These are phyloP conservation scores for Neodiprion pinetum DNA, from an alignment of 1,140 invertebrate genomes.

Conservation along the genomic window DNA sequence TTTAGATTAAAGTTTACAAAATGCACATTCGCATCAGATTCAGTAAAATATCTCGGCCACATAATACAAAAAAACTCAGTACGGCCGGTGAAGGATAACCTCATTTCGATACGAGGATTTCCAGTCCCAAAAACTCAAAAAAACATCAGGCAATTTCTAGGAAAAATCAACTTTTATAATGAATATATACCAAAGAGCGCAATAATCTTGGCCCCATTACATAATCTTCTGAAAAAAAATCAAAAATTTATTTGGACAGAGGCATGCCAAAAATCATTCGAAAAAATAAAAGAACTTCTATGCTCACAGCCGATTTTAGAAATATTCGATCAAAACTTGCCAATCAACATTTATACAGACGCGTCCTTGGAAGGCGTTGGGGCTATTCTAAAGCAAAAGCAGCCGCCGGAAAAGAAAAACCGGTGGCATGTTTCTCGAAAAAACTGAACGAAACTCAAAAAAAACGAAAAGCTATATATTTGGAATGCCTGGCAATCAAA, in stretches of 20 bases:
- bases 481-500: conserved; percentile 51
- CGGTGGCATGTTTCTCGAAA: conserved; percentile 15
- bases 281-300: conserved; percentile 15
- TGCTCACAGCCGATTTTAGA: conserved; percentile 11
- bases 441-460: conserved; percentile 23
- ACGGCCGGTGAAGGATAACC: conserved; percentile 28
- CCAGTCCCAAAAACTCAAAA: conserved; percentile 26
- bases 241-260: conserved; percentile 16
- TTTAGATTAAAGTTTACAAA: conserved; percentile 33
- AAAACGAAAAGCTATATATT: conserved; percentile 41
- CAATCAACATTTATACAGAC: conserved; percentile 23
- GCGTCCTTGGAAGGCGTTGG: conserved; percentile 2
- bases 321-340: conserved; percentile 8
- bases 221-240: conserved; percentile 19
- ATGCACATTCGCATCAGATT: conserved; percentile 21
- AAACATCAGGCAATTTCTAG: conserved; percentile 26
- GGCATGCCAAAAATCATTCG: conserved; percentile 17
- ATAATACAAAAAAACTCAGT: conserved; percentile 23
- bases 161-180: conserved; percentile 8
- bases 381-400: not conserved
- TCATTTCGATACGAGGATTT: conserved; percentile 30
- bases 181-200: conserved; percentile 10
- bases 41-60: conserved; percentile 32
- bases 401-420: conserved; percentile 25
- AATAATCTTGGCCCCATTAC: conserved; percentile 14